Evolutionary conservation across 2,888 invertebrate genomes (phyloP), one percentile per base, ranked within the genome.

Genomic region (Nymphalis polychloros): DNA sequence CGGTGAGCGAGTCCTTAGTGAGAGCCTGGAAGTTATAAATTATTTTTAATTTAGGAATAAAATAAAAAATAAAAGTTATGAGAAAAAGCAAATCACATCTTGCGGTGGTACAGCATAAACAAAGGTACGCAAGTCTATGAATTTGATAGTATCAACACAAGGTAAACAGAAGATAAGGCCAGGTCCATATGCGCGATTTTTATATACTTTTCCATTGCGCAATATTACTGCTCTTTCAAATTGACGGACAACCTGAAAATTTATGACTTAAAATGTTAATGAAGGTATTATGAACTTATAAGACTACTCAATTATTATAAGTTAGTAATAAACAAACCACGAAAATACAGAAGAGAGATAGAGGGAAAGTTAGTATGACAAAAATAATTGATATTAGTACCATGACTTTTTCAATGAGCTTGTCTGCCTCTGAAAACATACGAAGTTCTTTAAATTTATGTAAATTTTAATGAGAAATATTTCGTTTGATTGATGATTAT

Each of bases 51-150:
- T 31, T 13, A 10, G 46, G 16, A 31, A 57, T 31, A 19, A 23
- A 23, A 4, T 20, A 48, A 20, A 1, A 53, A 2, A 17, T 0
- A 52, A 19, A 17, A 8, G 1, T 3, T 16, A 46, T 17, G 47
- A 20, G n/a, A 27, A 31, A 16, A 47, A 19, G 10, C 13, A 50
- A 59, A 49, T 77, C 85, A 98, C 97, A 93, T 98, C 98, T 93
- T 98, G 98, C 0, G 98, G 97, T 46, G 98, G 97, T 16, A 98
- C 97, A 87, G 97, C 97, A 84, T 98, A 98, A 5, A 97, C 97
- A 1, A 97, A 95, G 1, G 97, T 97, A 72, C 98, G 94, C 67
- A 98, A 92, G 86, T 98, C 98, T 48, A 97, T 96, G 83, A 95
- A 97, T 64, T 96, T 95, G 81, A 97, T 96, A 67, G 94, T 94